A percentile compares a stretch with the other conserved stretches of the same genome.
These are phyloP conservation scores for Pavo muticus DNA, from an alignment of 2,113 vertebrate genomes.

Conservation along the genomic window DNA sequence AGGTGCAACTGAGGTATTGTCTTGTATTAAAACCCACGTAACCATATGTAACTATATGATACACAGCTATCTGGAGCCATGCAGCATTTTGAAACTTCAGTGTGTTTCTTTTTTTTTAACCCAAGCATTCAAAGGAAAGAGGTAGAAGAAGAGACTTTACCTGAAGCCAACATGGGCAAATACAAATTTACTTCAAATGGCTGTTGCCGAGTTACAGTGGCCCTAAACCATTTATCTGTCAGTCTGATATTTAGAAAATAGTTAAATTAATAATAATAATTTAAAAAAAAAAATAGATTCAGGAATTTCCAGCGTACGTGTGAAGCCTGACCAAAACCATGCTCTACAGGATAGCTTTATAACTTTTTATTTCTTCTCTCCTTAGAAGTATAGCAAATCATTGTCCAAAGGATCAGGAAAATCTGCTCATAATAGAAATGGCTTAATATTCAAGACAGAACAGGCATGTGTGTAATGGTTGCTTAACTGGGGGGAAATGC, in stretches of 20 bases:
- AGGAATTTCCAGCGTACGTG: not conserved
- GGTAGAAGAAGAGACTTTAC: not conserved
- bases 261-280: not conserved
- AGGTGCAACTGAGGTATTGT: slow-evolving; percentile 30
- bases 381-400: not conserved
- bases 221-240: not conserved
- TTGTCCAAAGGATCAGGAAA: not conserved
- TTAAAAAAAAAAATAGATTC: not conserved
- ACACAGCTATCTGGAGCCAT: not conserved
- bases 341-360: not conserved
- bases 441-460: not conserved
- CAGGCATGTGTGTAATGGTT: not conserved
- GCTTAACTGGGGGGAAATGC: not conserved
- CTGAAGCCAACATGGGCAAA: not conserved
- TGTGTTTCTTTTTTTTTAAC: not conserved
- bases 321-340: not conserved
- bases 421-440: not conserved
- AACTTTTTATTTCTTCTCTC: not conserved
- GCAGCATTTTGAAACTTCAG: not conserved
- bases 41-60: not conserved
- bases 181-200: not conserved
- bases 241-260: not conserved
- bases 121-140: not conserved
- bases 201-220: not conserved
- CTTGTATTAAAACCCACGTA: not conserved